A percentile compares a stretch with the other conserved stretches of the same genome.
Conservation (phyloP, 2,113 vertebrate species). For the Pelusios castaneus region DNA sequence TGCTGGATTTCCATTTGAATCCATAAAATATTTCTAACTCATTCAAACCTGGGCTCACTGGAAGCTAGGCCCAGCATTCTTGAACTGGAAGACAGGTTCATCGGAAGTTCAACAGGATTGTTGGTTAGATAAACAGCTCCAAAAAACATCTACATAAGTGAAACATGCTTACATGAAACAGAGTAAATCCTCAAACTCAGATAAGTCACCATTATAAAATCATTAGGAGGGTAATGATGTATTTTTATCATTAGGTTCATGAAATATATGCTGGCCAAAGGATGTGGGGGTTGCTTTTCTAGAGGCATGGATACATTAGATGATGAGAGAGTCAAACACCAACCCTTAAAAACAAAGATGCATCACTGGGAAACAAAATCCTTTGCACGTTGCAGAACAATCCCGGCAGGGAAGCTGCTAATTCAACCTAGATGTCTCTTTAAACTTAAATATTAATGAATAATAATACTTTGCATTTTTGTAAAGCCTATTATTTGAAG, state of each 20-base stretch:
- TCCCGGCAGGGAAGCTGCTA: not conserved
- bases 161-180: not conserved
- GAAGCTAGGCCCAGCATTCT: not conserved
- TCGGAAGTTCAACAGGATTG: not conserved
- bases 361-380: not conserved
- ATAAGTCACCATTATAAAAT: conserved; percentile 60
- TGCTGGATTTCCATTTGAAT: not conserved
- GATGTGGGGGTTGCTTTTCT: conserved; percentile 7
- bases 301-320: conserved; percentile 30
- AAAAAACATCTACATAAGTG: not conserved
- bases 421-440: not conserved
- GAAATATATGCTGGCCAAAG: conserved; percentile 12
- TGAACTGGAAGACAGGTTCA: not conserved
- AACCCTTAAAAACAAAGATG: not conserved
- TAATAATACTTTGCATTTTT: not conserved
- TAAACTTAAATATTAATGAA: not conserved
- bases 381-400: not conserved
- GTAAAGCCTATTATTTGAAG: not conserved
- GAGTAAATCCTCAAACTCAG: conserved; percentile 38
- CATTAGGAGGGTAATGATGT: conserved; percentile 62
- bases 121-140: not conserved
- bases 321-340: conserved; percentile 33
- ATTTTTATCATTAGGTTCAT: conserved; percentile 43
- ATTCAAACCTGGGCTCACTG: not conserved
- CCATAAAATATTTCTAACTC: not conserved